These are phyloP conservation scores for Clavelina lepadiformis DNA, from an alignment of 23 tunicate genomes.

Conservation along the genomic window DNA sequence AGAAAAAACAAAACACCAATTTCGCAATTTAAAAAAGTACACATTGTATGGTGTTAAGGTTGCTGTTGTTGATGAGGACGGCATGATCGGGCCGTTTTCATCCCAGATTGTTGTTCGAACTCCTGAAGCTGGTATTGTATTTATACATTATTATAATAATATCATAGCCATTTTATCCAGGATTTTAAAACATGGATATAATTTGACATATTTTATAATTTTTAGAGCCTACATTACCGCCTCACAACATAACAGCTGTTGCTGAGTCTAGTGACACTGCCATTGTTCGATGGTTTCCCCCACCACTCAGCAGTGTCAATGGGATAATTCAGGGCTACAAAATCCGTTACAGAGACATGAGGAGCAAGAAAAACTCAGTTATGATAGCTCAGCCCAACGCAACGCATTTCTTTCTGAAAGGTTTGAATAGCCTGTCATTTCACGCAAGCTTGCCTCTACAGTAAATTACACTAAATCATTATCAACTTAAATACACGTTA, in stretches of 20 bases:
- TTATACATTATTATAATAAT: too few species aligned
- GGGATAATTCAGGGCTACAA: conserved; percentile 19
- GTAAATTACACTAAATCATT: neutral
- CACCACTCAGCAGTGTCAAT: conserved; percentile 13
- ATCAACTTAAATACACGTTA: neutral
- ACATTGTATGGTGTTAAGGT: conserved; percentile 31
- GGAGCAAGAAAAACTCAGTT: neutral
- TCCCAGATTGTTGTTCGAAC: conserved; percentile 1
- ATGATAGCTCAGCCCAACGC: neutral
- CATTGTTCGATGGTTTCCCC: conserved; percentile 30
- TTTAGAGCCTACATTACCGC: conserved; percentile 34
- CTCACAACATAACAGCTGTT: conserved; percentile 15
- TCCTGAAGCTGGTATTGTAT: conserved; percentile 7
- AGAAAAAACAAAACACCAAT: too few species aligned
- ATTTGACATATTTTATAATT: too few species aligned
- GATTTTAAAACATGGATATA: too few species aligned
- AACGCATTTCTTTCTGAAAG: conserved; percentile 5
- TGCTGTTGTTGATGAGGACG: conserved; percentile 12
- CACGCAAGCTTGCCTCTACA: too few species aligned
- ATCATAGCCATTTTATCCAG: too few species aligned
- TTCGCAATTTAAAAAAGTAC: conserved; percentile 22
- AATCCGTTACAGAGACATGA: conserved; percentile 20
- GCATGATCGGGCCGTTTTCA: conserved; percentile 13
- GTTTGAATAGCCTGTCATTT: neutral
- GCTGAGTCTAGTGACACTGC: conserved; percentile 18